Conservation (phyloP, 2,113 vertebrate species). For the Vanacampus margaritifer region DNA sequence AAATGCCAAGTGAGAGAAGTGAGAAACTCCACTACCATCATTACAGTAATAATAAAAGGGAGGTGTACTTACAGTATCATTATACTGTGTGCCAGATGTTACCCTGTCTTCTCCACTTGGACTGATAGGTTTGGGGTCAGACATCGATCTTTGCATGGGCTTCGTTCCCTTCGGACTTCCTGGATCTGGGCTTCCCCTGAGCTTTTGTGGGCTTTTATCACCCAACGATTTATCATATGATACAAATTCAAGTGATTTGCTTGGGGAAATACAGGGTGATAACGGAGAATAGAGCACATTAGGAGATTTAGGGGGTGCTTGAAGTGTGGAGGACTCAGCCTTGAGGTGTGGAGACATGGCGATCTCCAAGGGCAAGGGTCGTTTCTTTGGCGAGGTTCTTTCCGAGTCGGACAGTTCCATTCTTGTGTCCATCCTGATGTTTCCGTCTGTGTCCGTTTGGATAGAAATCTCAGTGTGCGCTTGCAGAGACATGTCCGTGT, state of each 20-base stretch:
- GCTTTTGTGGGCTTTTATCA: constrained; percentile 87
- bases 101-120: constrained; percentile 91
- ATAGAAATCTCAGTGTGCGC: constrained; percentile 96
- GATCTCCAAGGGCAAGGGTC: constrained; percentile 92
- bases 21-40: background rate
- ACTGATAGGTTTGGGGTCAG: constrained; percentile 94
- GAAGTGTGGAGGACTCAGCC: constrained; percentile 82
- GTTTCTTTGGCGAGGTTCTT: constrained; percentile 86
- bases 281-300: constrained; percentile 97
- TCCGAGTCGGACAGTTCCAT: constrained; percentile 91
- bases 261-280: constrained; percentile 89
- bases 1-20: background rate
- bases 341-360: constrained; percentile 85
- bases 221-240: constrained; percentile 92
- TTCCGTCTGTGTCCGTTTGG: constrained; percentile 91
- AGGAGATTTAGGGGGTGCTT: constrained; percentile 91
- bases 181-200: constrained; percentile 80
- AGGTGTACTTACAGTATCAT: constrained; percentile 85
- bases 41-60: background rate
- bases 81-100: constrained; percentile 84
- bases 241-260: constrained; percentile 94
- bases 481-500: constrained; percentile 87
- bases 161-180: constrained; percentile 86
- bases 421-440: constrained; percentile 86
- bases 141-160: constrained; percentile 92